Evolutionary conservation across 2,797 vertebrate genomes (phyloP).

Genomic region (Jordanella pulchra): DNA sequence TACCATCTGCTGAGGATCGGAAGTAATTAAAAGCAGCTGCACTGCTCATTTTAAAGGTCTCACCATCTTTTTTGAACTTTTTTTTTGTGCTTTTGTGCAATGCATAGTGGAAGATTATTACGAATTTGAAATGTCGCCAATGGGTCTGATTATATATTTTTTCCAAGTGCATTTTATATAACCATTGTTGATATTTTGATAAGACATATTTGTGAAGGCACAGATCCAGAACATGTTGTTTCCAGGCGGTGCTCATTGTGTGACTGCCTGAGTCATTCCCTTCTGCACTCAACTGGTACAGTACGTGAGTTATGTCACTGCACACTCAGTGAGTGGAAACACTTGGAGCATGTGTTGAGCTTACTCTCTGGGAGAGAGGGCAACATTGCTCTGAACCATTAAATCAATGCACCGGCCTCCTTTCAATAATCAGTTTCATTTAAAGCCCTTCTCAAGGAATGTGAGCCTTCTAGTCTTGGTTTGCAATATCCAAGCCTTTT

Average conservation of each 20-base stretch:
- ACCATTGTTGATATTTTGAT: neutral
- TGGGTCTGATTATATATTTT: neutral
- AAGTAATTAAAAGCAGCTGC: too few species aligned
- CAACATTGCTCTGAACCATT: neutral
- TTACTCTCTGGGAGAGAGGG: constrained; percentile 7
- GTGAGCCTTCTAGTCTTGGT: neutral
- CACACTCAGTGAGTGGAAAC: constrained; percentile 34
- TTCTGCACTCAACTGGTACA: constrained; percentile 2
- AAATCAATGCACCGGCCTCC: constrained; percentile 4
- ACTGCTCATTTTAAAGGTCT: too few species aligned
- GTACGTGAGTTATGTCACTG: constrained; percentile 35
- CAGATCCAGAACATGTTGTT: constrained; percentile 3
- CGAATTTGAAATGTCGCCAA: neutral
- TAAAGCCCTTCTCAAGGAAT: neutral
- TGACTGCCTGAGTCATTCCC: constrained; percentile 24
- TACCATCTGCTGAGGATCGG: too few species aligned
- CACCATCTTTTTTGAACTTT: too few species aligned
- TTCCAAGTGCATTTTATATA: neutral
- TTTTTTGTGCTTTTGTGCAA: too few species aligned
- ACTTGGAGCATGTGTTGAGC: neutral
- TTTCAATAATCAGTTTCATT: neutral
- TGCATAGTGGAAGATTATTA: neutral
- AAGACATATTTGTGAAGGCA: neutral
- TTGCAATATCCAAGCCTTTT: neutral
- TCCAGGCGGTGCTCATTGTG: constrained; percentile 21